Base-by-base conservation (phyloP, 2,797 vertebrate species). In the Geotrypetes seraphini region DNA sequence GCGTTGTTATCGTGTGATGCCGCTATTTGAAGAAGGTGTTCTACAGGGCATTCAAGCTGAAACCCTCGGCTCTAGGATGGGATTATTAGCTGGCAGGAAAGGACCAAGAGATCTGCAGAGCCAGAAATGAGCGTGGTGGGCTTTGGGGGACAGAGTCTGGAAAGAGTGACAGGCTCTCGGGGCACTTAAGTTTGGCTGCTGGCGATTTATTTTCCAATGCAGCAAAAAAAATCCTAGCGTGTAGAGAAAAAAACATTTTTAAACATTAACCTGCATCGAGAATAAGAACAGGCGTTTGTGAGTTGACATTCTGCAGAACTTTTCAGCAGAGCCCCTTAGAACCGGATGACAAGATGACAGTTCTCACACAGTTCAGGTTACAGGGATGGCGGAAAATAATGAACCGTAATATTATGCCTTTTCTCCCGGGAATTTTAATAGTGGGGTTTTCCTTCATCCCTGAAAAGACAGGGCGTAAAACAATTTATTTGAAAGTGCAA, bases 381-480 rank as follows among this genome's bases (percentile, higher is more conserved):
- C 36, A 53, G 51, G n/a, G 28, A 53, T 33, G 50, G 46, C 36
- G 47, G 43, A 58, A 65, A 47, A 52, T 67, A 76, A 75, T 72
- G 65, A 76, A 34, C 50, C 65, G 41, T 67, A 68, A 67, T 70
- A 33, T 43, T 53, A 71, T 71, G 73, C n/a, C n/a, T n/a, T 77
- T 75, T 70, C 57, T 69, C 7, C 34, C 63, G 64, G 44, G 45
- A 69, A 67, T 71, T 65, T 71, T 66, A 73, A 71, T 59, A 56
- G 22, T 69, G 22, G n/a, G 69, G 21, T 60, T 72, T 72, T n/a
- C 65, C 39, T 57, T 41, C 21, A 53, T 49, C 50, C 59, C 38
- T 63, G 71, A 66, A 69, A 72, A 66, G 52, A 67, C 44, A 53
- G 63, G 63, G 34, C 45, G 69, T 74, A 69, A 73, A 78, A 69